Evolutionary conservation across 2,113 vertebrate species (phyloP).

Genomic region (Salvator merianae): DNA sequence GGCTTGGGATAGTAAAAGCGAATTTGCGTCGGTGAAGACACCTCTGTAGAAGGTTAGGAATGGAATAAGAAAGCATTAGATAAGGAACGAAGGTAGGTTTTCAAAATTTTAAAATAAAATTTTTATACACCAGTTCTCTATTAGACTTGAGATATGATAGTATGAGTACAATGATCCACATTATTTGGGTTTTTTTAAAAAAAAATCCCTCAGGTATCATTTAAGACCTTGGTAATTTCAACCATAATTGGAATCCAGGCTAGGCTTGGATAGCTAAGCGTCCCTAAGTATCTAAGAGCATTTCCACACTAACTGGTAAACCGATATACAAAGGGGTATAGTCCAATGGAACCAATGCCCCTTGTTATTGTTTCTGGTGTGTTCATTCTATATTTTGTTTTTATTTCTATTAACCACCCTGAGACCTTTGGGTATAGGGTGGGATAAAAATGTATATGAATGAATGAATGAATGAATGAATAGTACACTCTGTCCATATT

Average conservation of each 20-base stretch:
- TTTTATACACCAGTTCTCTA: not conserved
- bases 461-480: no score
- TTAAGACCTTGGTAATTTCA: not conserved
- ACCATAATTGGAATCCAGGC: not conserved
- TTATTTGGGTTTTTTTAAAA: not conserved
- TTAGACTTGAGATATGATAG: not conserved
- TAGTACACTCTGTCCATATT: no score
- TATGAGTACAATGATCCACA: not conserved
- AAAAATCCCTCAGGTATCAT: not conserved
- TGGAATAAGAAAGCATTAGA: constrained; percentile 22
- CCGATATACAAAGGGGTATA: no score
- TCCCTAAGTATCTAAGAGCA: no score
- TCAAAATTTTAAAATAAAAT: not conserved
- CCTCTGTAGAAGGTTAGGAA: constrained; percentile 36
- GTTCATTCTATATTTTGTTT: no score
- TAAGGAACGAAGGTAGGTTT: not conserved
- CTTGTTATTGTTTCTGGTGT: no score
- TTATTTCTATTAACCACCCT: no score
- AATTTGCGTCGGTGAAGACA: constrained; percentile 32
- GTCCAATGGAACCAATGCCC: no score
- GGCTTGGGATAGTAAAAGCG: constrained; percentile 60
- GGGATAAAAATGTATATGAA: no score
- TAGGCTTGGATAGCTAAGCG: no score
- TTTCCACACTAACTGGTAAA: no score
- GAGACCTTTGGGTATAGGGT: no score